These are phyloP conservation scores for Notothenia rossii DNA, from an alignment of 2,113 vertebrate genomes.

Conservation along the genomic window DNA sequence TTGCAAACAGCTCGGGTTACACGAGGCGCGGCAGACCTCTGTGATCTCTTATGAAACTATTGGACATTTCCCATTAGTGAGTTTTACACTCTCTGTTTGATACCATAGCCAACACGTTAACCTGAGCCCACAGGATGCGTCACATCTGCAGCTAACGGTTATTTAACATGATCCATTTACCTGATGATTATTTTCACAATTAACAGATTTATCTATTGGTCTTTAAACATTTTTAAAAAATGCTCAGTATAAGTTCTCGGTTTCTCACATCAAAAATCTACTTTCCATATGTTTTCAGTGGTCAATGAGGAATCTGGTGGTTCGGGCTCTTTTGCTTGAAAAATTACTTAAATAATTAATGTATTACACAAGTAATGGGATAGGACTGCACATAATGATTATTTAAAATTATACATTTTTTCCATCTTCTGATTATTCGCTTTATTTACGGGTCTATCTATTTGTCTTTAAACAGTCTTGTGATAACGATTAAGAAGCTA, in stretches of 20 bases:
- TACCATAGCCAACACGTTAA: too few species aligned
- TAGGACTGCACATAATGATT: too few species aligned
- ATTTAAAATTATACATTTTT: too few species aligned
- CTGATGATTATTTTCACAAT: background rate
- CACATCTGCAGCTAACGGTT: background rate
- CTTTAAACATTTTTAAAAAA: background rate
- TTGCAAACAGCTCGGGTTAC: slow-evolving; percentile 62
- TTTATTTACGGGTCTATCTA: too few species aligned
- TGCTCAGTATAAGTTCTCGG: too few species aligned
- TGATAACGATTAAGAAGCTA: too few species aligned
- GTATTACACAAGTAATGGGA: background rate
- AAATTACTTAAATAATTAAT: background rate
- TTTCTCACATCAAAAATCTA: too few species aligned
- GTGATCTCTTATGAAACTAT: slow-evolving; percentile 1
- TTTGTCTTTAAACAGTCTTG: too few species aligned
- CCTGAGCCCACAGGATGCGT: background rate
- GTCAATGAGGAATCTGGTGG: background rate
- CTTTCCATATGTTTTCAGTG: too few species aligned
- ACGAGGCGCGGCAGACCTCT: slow-evolving; percentile 1
- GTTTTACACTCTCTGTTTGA: background rate
- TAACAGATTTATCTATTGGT: background rate
- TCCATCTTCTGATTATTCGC: too few species aligned
- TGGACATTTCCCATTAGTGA: background rate
- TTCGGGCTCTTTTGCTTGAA: background rate
- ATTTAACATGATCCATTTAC: background rate